Evolutionary conservation across 2,797 vertebrate species (phyloP).

Genomic region (Acropternis orthonyx): DNA sequence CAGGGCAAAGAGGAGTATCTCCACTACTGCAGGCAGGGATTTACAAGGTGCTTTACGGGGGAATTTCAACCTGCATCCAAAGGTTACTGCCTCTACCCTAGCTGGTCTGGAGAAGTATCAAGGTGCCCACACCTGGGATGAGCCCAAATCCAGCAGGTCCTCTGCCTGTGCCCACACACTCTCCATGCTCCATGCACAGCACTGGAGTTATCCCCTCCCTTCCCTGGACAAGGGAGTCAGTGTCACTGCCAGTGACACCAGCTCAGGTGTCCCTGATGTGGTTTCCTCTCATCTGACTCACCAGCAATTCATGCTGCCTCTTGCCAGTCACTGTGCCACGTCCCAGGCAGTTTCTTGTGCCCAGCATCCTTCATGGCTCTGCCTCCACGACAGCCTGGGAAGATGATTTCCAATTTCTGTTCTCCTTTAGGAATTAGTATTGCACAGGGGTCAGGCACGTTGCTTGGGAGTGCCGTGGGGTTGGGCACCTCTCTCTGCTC

Average conservation of each 20-base stretch:
- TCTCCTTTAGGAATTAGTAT: neutral
- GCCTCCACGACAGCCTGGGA: neutral
- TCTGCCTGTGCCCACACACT: accelerated
- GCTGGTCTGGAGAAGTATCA: neutral
- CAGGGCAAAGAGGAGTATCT: neutral
- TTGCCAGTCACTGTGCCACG: accelerated
- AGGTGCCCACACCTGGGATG: neutral
- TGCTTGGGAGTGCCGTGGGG: accelerated
- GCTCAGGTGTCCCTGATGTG: accelerated
- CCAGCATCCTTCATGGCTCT: neutral
- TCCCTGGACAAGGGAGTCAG: neutral
- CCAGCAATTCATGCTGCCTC: accelerated
- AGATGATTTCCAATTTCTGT: neutral
- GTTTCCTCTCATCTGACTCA: neutral
- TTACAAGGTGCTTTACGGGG: neutral
- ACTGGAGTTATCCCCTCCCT: neutral
- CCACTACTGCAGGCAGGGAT: neutral
- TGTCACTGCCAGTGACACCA: neutral
- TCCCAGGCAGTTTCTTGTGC: neutral
- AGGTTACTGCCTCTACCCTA: neutral
- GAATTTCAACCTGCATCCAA: neutral
- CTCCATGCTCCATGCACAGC: neutral
- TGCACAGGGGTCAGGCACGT: accelerated
- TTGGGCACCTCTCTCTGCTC: accelerated
- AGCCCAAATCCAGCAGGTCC: neutral